These are phyloP conservation scores for Phaethon lepturus DNA, from an alignment of 2,113 vertebrate species.

Conservation along the genomic window DNA sequence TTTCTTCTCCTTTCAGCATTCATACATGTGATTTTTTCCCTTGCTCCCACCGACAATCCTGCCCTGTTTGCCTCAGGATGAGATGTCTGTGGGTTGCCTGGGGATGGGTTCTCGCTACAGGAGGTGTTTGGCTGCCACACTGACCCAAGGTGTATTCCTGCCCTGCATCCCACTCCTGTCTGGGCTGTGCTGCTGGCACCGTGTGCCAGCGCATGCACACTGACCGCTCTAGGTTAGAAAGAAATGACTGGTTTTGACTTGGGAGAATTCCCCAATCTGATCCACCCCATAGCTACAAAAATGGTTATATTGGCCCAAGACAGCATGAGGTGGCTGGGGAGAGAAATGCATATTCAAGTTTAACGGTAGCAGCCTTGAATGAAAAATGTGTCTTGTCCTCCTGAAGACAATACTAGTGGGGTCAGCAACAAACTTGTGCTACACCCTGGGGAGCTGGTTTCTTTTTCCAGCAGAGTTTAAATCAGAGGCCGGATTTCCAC, in stretches of 20 bases:
- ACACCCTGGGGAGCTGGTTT: not conserved
- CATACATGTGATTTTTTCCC: not conserved
- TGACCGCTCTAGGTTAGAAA: not conserved
- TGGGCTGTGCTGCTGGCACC: not conserved
- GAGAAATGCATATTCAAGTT: not conserved
- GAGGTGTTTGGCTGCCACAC: not conserved
- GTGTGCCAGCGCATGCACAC: fast-evolving
- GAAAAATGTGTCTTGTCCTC: not conserved
- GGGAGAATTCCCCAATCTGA: not conserved
- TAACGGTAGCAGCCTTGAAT: not conserved
- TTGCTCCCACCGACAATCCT: not conserved
- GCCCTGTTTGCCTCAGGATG: not conserved
- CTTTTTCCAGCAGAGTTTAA: not conserved
- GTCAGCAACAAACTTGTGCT: not conserved
- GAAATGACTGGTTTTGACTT: not conserved
- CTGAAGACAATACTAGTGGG: not conserved
- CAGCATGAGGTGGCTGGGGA: not conserved
- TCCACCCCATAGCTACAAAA: not conserved
- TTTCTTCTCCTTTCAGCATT: not conserved
- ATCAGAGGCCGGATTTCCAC: not conserved
- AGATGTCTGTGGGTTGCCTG: not conserved
- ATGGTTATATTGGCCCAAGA: not conserved
- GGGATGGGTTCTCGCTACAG: not conserved
- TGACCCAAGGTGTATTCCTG: not conserved
- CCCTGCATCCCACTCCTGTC: not conserved